Base-by-base conservation (phyloP, 2,888 invertebrate species). In the Lottia scabra region DNA sequence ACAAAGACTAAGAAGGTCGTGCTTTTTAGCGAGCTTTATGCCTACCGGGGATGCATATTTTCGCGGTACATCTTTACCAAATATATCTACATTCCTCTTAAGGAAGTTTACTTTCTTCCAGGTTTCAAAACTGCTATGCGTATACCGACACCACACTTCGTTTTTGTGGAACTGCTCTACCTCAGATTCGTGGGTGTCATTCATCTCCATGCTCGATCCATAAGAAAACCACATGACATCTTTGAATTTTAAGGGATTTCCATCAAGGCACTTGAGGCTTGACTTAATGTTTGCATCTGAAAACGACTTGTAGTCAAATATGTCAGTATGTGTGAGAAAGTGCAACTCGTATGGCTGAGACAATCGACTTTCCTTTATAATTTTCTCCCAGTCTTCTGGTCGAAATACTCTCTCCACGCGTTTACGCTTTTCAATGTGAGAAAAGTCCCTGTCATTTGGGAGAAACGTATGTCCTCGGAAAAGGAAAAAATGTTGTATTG, bases 61-160 rank as follows among this genome's bases (percentile, higher is more conserved):
- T 26, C 56, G 38, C 19, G 46, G 19, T n/a, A 45, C 4, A 23
- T 13, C 23, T 67, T 43, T 38, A 19, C 23, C 45, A n/a, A n/a
- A n/a, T 16, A 45, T 13, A 23, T 67, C 45, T 8, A 45, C 44
- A 45, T 45, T 67, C 45, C 67, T 43, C 45, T 45, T 45, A 26
- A 45, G 19, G 13, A 67, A 45, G 16, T 45, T 15, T 23, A 23
- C 46, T 45, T 45, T 56, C 26, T 68, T 68, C 68, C 68, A 68
- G 26, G 68, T 46, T 48, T 68, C 68, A 27, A 68, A 38, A 68
- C 19, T 38, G 43, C 56, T 68, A 43, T 48, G 68, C 30, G 68
- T 68, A 56, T 68, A 68, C 19, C 68, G 46, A 68, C 68, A 68
- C 68, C 68, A 68, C n/a, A 68, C 56, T 56, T 68, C 68, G 56